phyloP scores from a whole-genome alignment of 2,888 invertebrate genomes.

The Temnothorax ravouxi region DNA sequence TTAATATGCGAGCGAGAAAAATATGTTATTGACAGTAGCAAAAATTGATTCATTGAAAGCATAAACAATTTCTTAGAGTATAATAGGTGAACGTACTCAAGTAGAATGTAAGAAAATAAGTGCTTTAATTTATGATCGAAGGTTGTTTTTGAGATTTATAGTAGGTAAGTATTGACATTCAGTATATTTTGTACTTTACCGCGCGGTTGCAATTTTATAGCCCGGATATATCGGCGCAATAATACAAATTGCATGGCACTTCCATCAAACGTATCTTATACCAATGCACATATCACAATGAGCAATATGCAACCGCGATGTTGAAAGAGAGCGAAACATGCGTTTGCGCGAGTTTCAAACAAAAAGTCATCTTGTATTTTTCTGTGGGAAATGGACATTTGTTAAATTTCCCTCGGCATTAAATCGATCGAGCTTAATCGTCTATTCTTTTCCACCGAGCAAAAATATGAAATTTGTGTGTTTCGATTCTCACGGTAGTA shows the following conservation, averaged over 20 bases:
- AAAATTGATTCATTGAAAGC: neutral
- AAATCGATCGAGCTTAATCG: constrained; percentile 13
- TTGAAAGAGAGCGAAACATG: neutral
- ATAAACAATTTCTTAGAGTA: neutral
- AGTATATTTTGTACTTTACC: neutral
- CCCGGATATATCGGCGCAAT: neutral
- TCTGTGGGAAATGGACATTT: neutral
- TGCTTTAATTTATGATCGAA: neutral
- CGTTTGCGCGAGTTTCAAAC: neutral
- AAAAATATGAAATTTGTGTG: neutral
- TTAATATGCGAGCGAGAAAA: neutral
- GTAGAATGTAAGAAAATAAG: neutral
- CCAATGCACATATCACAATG: neutral
- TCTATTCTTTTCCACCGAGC: neutral
- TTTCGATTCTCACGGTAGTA: neutral
- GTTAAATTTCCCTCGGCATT: neutral
- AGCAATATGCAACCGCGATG: neutral
- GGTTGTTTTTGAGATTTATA: neutral
- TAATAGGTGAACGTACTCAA: neutral
- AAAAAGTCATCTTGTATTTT: neutral
- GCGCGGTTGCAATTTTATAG: neutral
- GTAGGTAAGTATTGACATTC: neutral
- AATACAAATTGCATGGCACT: neutral
- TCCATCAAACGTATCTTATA: neutral
- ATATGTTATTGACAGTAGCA: neutral